phyloP scores from a whole-genome alignment of 2,113 vertebrate species.

The Tyrannus savana region DNA sequence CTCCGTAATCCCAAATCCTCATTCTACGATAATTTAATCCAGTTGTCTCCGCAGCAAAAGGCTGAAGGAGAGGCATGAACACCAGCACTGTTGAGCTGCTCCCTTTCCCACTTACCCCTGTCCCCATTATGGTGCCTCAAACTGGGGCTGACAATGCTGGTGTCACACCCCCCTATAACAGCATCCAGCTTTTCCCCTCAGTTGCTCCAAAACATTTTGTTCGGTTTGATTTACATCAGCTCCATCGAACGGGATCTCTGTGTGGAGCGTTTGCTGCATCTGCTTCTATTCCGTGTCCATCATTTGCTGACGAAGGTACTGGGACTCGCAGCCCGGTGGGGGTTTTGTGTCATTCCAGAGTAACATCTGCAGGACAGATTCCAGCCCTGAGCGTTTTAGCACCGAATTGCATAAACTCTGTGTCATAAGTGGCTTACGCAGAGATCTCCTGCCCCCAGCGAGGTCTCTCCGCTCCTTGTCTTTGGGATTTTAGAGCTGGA shows the following conservation, averaged over 20 bases:
- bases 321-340: background rate
- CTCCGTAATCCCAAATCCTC: slow-evolving; percentile 1
- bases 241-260: background rate
- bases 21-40: background rate
- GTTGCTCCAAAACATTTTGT: background rate
- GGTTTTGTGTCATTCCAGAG: background rate
- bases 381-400: background rate
- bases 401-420: background rate
- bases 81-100: background rate
- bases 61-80: background rate
- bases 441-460: background rate
- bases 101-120: background rate
- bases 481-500: background rate
- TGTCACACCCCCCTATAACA: background rate
- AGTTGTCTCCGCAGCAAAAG: background rate
- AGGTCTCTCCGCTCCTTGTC: background rate
- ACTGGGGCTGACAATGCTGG: background rate
- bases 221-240: background rate
- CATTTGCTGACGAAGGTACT: background rate
- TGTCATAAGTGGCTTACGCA: background rate
- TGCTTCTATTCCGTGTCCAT: background rate
- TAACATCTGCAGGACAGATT: slow-evolving; percentile 20
- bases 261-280: background rate
- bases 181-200: background rate
- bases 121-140: background rate